Evolutionary conservation across 2,888 invertebrate species (phyloP).

Genomic region (Athalia cordata): DNA sequence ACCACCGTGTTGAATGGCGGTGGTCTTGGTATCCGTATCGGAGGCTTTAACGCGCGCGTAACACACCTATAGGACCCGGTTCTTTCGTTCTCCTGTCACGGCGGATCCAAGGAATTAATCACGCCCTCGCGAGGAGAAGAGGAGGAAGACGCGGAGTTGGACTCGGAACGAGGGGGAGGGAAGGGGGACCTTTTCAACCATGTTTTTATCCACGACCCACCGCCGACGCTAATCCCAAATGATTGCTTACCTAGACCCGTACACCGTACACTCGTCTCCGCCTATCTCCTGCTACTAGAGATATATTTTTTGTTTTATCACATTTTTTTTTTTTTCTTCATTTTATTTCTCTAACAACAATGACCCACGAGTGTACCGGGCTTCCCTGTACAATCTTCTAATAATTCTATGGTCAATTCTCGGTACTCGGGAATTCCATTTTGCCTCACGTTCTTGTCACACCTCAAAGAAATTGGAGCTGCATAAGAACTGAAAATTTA

Average conservation of each 20-base stretch:
- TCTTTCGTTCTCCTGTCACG: constrained; percentile 47
- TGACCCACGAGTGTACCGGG: constrained; percentile 25
- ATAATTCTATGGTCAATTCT: constrained; percentile 25
- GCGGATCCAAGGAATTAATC: constrained; percentile 46
- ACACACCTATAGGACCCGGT: constrained; percentile 56
- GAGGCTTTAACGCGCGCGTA: constrained; percentile 47
- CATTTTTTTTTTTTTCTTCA: background rate
- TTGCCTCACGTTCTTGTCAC: background rate
- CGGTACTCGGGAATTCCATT: constrained; percentile 20
- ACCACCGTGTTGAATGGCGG: constrained; percentile 28
- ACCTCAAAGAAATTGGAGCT: background rate
- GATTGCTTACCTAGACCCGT: constrained; percentile 45
- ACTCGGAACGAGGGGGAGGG: background rate
- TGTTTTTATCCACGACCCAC: constrained; percentile 45
- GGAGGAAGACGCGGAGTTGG: constrained; percentile 4
- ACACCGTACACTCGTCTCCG: background rate
- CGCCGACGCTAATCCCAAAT: constrained; percentile 48
- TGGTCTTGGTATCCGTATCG: constrained; percentile 39
- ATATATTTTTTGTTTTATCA: background rate
- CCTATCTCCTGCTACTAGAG: background rate
- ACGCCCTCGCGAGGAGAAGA: constrained; percentile 44
- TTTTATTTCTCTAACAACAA: background rate
- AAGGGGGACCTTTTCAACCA: constrained; percentile 42
- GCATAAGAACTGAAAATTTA: background rate
- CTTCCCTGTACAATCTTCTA: constrained; percentile 22